Evolutionary conservation across 2,797 vertebrate genomes (phyloP), one percentile per base, ranked within the genome.

Genomic region (Sebastes vulpes): DNA sequence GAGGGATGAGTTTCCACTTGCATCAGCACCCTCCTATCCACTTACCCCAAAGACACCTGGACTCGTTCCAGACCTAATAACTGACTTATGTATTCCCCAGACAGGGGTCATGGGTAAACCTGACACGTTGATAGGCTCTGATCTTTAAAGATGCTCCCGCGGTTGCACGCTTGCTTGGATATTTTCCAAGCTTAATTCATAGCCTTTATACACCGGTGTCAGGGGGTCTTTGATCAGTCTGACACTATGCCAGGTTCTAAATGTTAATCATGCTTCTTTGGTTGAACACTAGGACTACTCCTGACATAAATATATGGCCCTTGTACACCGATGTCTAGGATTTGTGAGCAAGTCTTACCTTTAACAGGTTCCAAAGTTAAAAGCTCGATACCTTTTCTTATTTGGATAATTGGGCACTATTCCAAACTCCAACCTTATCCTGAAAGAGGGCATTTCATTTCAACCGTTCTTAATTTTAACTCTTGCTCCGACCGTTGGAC

Each of bases 141-240:
- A 91, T 93, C 88, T 91, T 87, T 79, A 72, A 88, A 91, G 79
- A 86, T 76, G 81, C 80, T 87, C 83, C 32, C 61, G 80, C 9
- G 14, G 75, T 89, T 86, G 64, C 75, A 75, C 20, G 3, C 69
- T 81, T 82, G 42, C 85, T 85, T 92, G 85, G 85, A 87, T 85
- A 87, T 83, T 53, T 74, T 82, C 81, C 83, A 66, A 85, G 80
- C 76, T 84, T 89, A 90, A 84, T 75, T 79, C 74, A 85, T 77
- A 72, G 85, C 81, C 83, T 86, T 87, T 90, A 63, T 85, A 70
- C 75, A 77, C 48, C 54, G 0, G 42, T 89, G 85, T 89, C 89
- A 82, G 56, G 50, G 63, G 82, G 72, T 86, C 84, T 92, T 92
- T 91, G 83, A 91, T 91, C 79, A 85, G 35, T 63, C 58, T 85